phyloP scores from a whole-genome alignment of 1,140 invertebrate species.

The Oreohelix idahoensis region DNA sequence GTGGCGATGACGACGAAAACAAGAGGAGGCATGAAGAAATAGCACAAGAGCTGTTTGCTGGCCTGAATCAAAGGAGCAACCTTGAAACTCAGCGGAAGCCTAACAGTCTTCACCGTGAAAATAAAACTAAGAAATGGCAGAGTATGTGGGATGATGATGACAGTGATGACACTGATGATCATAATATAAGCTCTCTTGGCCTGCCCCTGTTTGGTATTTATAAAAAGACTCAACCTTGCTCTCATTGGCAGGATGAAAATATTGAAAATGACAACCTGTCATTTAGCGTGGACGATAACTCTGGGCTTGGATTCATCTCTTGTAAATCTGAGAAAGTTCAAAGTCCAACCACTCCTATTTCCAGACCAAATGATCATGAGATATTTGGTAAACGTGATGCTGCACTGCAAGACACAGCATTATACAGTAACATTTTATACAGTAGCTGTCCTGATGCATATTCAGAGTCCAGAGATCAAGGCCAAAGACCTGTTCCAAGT shows the following conservation, averaged over 20 bases:
- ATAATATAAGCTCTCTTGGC: neutral
- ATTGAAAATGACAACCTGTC: conserved; percentile 9
- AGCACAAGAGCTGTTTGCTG: conserved; percentile 25
- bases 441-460: neutral
- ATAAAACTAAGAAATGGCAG: neutral
- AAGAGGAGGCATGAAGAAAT: neutral
- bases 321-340: conserved; percentile 8
- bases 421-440: neutral
- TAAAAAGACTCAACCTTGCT: neutral
- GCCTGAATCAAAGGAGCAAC: neutral
- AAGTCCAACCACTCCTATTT: neutral
- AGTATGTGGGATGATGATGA: conserved; percentile 22
- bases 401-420: neutral
- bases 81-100: neutral
- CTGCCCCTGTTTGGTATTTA: conserved; percentile 29
- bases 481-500: neutral
- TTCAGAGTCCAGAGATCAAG: neutral
- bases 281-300: neutral
- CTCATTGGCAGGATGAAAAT: neutral
- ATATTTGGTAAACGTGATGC: neutral
- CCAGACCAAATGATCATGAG: neutral
- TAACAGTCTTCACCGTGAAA: neutral
- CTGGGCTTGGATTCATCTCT: neutral
- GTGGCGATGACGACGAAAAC: neutral
- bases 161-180: neutral